phyloP scores from a whole-genome alignment of 2,113 vertebrate species.

The Pandion haliaetus region DNA sequence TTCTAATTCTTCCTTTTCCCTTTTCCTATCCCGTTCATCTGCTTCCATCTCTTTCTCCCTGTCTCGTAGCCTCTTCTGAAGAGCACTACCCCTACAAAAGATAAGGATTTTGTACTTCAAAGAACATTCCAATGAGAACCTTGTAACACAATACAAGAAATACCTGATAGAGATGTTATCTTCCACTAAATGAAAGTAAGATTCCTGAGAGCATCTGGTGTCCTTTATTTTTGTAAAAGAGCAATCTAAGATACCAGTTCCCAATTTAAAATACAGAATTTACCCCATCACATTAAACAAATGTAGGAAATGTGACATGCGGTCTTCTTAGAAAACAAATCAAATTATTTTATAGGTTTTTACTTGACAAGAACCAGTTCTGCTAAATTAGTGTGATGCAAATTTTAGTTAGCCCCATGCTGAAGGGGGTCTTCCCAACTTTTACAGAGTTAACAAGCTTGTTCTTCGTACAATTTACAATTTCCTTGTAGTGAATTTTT shows the following conservation, averaged over 20 bases:
- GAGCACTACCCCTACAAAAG: constrained; percentile 91
- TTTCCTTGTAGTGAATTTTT: background rate
- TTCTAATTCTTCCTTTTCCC: constrained; percentile 97
- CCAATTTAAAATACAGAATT: background rate
- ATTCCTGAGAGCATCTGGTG: background rate
- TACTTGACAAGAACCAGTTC: background rate
- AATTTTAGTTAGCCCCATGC: background rate
- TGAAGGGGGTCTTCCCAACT: background rate
- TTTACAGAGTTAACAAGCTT: background rate
- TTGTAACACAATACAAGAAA: background rate
- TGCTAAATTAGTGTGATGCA: background rate
- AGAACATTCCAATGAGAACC: background rate
- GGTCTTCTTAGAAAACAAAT: background rate
- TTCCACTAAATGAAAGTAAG: background rate
- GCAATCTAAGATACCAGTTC: background rate
- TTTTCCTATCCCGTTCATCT: constrained; percentile 96
- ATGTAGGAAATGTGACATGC: background rate
- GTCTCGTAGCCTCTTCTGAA: constrained; percentile 97
- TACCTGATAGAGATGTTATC: background rate
- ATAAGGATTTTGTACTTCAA: background rate
- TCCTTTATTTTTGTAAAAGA: background rate
- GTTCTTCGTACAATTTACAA: background rate
- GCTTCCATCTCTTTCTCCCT: constrained; percentile 97
- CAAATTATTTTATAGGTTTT: background rate
- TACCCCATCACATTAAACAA: background rate